Conservation (phyloP, 2,797 vertebrate genomes). For the Lateolabrax maculatus region DNA sequence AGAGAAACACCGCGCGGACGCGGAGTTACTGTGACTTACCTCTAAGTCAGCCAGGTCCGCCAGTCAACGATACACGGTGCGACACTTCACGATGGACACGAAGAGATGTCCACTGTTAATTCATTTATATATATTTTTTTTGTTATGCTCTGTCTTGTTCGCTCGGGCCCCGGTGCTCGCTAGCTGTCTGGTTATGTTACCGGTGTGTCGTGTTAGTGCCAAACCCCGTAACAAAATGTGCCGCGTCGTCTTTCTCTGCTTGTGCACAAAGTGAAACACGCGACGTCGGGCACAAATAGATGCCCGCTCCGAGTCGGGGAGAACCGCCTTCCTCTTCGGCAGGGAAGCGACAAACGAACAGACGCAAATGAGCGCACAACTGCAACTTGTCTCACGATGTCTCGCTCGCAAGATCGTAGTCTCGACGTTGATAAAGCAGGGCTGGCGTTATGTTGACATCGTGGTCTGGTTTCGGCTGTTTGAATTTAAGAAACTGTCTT, state of each 20-base stretch:
- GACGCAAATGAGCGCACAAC: accelerated
- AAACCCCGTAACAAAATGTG: constrained; percentile 1
- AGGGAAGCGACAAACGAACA: accelerated
- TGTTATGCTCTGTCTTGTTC: accelerated
- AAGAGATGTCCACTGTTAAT: not conserved
- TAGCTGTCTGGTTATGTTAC: not conserved
- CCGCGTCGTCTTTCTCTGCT: too few species aligned
- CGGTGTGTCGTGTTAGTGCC: not conserved
- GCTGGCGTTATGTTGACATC: not conserved
- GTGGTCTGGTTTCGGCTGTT: not conserved
- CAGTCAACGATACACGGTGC: not conserved
- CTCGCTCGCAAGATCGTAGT: too few species aligned
- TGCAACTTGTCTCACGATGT: too few species aligned
- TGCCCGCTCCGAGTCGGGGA: accelerated
- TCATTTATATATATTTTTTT: too few species aligned
- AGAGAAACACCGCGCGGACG: not conserved
- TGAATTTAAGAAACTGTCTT: not conserved
- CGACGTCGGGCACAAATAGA: accelerated
- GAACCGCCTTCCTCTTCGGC: not conserved
- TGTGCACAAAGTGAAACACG: not conserved
- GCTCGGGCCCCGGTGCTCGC: accelerated
- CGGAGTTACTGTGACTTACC: too few species aligned
- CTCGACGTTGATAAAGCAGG: too few species aligned
- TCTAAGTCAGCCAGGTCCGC: too few species aligned
- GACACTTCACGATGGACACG: accelerated